phyloP scores from a whole-genome alignment of 2,888 invertebrate genomes.

The Cheilosia soror region DNA sequence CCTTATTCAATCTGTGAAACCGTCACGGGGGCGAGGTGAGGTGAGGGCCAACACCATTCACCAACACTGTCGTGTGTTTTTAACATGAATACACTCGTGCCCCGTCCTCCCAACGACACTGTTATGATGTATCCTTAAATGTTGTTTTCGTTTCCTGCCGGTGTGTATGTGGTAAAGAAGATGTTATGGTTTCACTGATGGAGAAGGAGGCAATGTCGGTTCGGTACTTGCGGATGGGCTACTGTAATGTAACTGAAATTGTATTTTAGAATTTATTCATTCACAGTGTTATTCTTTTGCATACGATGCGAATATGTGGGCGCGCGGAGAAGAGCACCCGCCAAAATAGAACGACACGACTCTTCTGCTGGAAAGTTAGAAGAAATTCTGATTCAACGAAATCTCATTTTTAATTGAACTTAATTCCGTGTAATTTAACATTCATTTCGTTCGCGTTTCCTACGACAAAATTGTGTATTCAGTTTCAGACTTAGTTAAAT shows the following conservation, averaged over 20 bases:
- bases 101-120: not conserved
- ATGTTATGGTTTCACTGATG: conserved; percentile 7
- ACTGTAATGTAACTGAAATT: conserved; percentile 63
- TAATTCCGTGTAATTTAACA: conserved; percentile 73
- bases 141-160: conserved; percentile 56
- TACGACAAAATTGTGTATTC: conserved; percentile 20
- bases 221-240: conserved; percentile 44
- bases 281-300: conserved; percentile 27
- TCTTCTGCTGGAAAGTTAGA: conserved; percentile 18
- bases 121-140: conserved; percentile 71
- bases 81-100: conserved; percentile 35
- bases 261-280: conserved; percentile 66
- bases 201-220: conserved; percentile 4
- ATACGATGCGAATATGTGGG: conserved; percentile 11
- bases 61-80: conserved; percentile 30
- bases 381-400: conserved; percentile 54
- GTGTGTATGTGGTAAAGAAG: conserved; percentile 10
- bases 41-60: no score
- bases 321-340: not conserved
- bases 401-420: conserved; percentile 73
- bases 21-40: not conserved
- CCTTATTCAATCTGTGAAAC: conserved; percentile 68
- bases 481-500: conserved; percentile 20
- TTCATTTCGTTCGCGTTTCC: conserved; percentile 58
- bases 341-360: conserved; percentile 7